Evolutionary conservation across 2,797 vertebrate genomes (phyloP).

Genomic region (Takifugu rubripes): DNA sequence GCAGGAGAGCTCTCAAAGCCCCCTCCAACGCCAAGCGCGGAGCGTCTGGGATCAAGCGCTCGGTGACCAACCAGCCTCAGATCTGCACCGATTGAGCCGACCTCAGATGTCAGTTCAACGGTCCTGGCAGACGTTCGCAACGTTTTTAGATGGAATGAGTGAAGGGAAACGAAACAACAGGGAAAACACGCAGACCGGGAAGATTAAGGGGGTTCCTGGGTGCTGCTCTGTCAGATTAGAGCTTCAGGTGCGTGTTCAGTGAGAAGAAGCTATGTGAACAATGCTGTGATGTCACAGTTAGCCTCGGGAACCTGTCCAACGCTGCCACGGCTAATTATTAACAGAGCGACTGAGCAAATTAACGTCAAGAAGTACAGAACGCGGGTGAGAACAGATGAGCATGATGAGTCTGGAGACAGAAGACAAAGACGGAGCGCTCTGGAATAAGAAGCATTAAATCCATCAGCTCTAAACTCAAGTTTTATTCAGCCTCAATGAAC

Average conservation of each 20-base stretch:
- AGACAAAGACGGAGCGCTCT: too few relatives aligned
- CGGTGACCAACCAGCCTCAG: slow-evolving; percentile 51
- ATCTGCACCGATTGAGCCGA: slow-evolving; percentile 57
- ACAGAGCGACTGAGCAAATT: background rate
- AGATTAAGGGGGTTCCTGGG: slow-evolving; percentile 25
- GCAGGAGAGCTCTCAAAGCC: slow-evolving; percentile 33
- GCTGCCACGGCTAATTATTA: background rate
- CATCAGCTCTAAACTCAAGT: too few relatives aligned
- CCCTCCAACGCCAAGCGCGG: slow-evolving; percentile 43
- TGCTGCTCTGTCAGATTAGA: slow-evolving; percentile 15
- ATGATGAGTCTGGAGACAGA: too few relatives aligned
- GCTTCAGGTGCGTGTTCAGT: slow-evolving; percentile 16
- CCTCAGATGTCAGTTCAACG: slow-evolving; percentile 33
- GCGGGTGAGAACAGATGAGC: too few relatives aligned
- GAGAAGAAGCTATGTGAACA: slow-evolving; percentile 25
- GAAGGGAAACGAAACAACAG: slow-evolving; percentile 14
- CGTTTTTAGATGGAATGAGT: slow-evolving; percentile 39
- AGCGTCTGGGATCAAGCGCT: slow-evolving; percentile 56
- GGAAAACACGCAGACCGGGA: background rate
- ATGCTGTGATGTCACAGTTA: slow-evolving; percentile 25
- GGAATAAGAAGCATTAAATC: too few relatives aligned
- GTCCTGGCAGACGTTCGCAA: slow-evolving; percentile 19
- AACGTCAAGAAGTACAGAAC: too few relatives aligned
- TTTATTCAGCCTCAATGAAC: too few relatives aligned
- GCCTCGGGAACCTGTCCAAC: slow-evolving; percentile 41